Conservation (phyloP, 2,113 vertebrate genomes). For the Lophius piscatorius region DNA sequence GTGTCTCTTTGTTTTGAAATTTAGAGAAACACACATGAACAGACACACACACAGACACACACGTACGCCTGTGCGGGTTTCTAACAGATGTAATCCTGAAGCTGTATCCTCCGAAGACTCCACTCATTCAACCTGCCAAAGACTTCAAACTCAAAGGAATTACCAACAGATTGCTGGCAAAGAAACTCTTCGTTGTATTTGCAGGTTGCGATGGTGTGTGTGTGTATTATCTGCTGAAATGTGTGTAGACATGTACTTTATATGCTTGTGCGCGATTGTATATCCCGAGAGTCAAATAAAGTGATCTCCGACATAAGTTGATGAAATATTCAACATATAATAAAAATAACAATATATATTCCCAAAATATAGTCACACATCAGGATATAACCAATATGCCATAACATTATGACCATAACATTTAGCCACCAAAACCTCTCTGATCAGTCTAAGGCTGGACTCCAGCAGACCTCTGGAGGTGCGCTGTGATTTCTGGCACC, state of each 20-base stretch:
- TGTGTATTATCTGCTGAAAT: background rate
- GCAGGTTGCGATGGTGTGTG: slow-evolving; percentile 1
- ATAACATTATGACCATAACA: too few species aligned
- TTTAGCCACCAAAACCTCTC: too few species aligned
- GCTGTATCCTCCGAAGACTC: slow-evolving; percentile 44
- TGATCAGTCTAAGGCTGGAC: too few species aligned
- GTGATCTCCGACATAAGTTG: slow-evolving; percentile 53
- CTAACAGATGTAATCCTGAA: slow-evolving; percentile 51
- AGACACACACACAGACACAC: slow-evolving; percentile 27
- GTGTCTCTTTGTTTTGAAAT: slow-evolving; percentile 67
- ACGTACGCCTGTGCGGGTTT: slow-evolving; percentile 18
- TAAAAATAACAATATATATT: too few species aligned
- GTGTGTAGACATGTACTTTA: slow-evolving; percentile 7
- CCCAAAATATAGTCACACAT: too few species aligned
- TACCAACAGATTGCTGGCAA: slow-evolving; percentile 28
- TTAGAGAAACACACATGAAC: slow-evolving; percentile 34
- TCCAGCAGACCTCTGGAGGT: too few species aligned
- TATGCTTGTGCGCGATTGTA: slow-evolving; percentile 9
- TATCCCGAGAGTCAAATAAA: slow-evolving; percentile 31
- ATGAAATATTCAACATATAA: slow-evolving; percentile 68
- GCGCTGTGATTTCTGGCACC: too few species aligned
- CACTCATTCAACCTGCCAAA: slow-evolving; percentile 47
- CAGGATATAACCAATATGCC: too few species aligned
- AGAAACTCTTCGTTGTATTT: slow-evolving; percentile 27
- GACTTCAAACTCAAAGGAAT: slow-evolving; percentile 45